These are phyloP conservation scores for Onychomys leucogaster DNA, from an alignment of 2,797 vertebrate species.

Conservation along the genomic window DNA sequence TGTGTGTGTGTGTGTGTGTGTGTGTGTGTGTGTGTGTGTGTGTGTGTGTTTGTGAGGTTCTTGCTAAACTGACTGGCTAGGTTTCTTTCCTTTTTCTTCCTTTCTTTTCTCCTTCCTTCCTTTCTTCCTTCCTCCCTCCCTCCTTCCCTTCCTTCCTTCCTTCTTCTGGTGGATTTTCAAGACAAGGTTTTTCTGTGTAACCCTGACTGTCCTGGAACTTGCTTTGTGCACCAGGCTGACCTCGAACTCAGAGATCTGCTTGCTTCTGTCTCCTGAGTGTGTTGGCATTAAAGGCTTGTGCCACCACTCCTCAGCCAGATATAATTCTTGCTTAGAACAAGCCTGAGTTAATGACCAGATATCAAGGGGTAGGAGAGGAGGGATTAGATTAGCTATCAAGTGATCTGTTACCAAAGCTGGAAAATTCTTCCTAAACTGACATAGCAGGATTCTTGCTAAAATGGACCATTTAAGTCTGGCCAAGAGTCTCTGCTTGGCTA, in stretches of 20 bases:
- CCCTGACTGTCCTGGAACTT: background rate
- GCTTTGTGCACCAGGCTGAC: background rate
- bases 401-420: background rate
- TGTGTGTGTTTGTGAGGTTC: background rate
- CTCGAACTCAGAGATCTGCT: background rate
- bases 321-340: background rate
- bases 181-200: background rate
- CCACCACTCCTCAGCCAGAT: background rate
- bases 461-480: background rate
- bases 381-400: background rate
- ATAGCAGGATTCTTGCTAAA: constrained; percentile 11
- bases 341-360: background rate
- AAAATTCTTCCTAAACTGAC: background rate
- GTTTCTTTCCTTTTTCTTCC: background rate
- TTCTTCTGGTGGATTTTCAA: background rate
- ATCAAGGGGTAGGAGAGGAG: background rate
- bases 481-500: background rate
- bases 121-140: background rate
- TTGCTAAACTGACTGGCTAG: background rate
- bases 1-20: too few relatives aligned
- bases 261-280: background rate
- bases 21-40: background rate
- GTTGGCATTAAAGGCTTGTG: background rate
- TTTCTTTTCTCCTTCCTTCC: background rate
- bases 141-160: fast-evolving